Evolutionary conservation across 1,140 invertebrate species (phyloP).

Genomic region (Lanistes nyassanus): DNA sequence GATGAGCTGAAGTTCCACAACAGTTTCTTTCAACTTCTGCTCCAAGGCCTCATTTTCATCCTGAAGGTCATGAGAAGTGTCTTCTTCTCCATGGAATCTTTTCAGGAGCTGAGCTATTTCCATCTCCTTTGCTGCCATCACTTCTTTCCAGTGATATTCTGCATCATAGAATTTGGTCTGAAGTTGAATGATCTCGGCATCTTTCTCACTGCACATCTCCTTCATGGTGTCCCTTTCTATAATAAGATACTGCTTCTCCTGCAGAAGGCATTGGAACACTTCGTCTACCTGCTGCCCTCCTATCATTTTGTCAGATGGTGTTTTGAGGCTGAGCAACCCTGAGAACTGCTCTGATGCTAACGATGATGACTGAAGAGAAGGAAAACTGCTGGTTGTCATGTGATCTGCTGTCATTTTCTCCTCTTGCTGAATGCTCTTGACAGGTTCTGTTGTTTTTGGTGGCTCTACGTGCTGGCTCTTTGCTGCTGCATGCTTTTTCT

Average conservation of each 20-base stretch:
- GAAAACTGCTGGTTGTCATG: constrained; percentile 7
- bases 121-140: constrained; percentile 11
- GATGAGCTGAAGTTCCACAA: constrained; percentile 22
- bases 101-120: constrained; percentile 14
- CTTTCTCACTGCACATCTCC: constrained; percentile 35
- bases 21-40: constrained; percentile 23
- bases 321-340: neutral
- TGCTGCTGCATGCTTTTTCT: constrained; percentile 25
- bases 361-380: constrained; percentile 4
- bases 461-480: neutral
- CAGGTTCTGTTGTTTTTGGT: neutral
- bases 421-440: neutral
- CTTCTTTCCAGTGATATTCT: constrained; percentile 31
- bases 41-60: constrained; percentile 25
- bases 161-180: constrained; percentile 37
- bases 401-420: constrained; percentile 16
- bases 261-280: constrained; percentile 19
- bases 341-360: constrained; percentile 4
- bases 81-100: constrained; percentile 21
- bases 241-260: constrained; percentile 27
- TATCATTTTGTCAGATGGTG: neutral
- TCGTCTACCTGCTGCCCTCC: neutral
- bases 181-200: constrained; percentile 36
- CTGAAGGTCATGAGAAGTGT: neutral
- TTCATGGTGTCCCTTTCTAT: constrained; percentile 35